Evolutionary conservation across 1,140 invertebrate genomes (phyloP), one percentile per base, ranked within the genome.

Genomic region (Microplitis demolitor): DNA sequence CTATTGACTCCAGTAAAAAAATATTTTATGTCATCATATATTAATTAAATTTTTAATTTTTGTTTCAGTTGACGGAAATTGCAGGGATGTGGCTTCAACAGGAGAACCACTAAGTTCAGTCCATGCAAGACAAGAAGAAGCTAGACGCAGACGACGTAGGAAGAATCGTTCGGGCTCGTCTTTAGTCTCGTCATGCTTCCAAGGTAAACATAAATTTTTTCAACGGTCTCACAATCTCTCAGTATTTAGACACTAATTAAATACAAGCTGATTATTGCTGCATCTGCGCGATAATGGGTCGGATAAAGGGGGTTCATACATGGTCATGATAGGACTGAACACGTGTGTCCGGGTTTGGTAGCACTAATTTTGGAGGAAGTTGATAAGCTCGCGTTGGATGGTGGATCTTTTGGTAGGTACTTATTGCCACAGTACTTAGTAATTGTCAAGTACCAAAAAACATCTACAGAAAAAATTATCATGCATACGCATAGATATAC

Each of bases 141-240:
- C 94, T 77, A 92, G 94, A 80, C 92, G 92, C 85, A 94, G 94
- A 85, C 89, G 94, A 76, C 91, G 93, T 77, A 95, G 93, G 90
- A 95, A 95, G 91, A 95, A 95, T 88, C 91, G 93, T 78, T 94
- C 94, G 63, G 94, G 93, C 56, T 94, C 93, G 79, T 95, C 93
- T 67, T 88, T 96, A 72, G 93, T 95, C 75, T 95, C 94, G 72
- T 94, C 93, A 78, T 95, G 94, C 85, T 96, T 96, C 87, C 93
- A 95, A 92, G 94, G 94, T 95, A 54, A 67, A 54, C 11, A 51
- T 13, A 51, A 50, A 11, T n/a, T 31, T 35, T 4, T 50, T 39
- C 8, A 45, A 64, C 11, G 4, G 34, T 8, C 11, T 9, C 14
- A 24, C 9, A 4, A 8, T 5, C 37, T 39, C 9, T 4, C 1